Base-by-base conservation (phyloP, 2,113 vertebrate species). In the Elephantulus edwardii region DNA sequence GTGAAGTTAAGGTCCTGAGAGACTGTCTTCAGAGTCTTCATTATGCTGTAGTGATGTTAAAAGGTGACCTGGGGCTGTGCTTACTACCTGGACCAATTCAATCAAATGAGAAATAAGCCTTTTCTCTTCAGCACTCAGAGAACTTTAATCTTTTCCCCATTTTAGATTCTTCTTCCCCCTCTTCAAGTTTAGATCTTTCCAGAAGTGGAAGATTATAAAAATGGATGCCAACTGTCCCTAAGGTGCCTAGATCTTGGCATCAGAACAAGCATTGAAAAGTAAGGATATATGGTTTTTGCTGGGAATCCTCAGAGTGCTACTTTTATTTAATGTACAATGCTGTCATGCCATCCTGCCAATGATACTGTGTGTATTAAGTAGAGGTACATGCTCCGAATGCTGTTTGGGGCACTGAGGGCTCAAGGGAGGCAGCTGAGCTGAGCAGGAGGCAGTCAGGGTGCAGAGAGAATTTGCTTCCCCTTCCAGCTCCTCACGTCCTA, bases 191-290 rank as follows among this genome's bases (percentile, higher is more conserved):
- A 72, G 16, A 44, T 80, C 35, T 80, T 92, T 56, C 33, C 54
- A 81, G 77, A 93, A n/a, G 28, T 84, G 77, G 89, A 89, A 80
- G 46, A 66, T 6, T 66, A 7, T 56, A 56, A 89, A 83, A 58
- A 48, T 24, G 28, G 35, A 19, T 2, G 0, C 46, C 33, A 17
- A 2, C 16, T 77, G 28, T 83, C 60, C 52, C 76, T 80, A 19
- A 56, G 62, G 75, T 52, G 64, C 30, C 10, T 56, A 33, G 8
- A 46, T 76, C 76, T 79, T 66, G 64, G 30, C 8, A 72, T 46
- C 30, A 1, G 35, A 38, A 20, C 3, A 38, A 52, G 19, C 22
- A 76, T 14, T 60, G 60, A 50, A 94, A 66, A 48, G 35, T 8
- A n/a, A 74, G 78, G 82, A 54, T 24, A 38, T 3, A 0, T 5